Evolutionary conservation across 2,797 vertebrate species (phyloP).

Genomic region (Mallotus villosus): DNA sequence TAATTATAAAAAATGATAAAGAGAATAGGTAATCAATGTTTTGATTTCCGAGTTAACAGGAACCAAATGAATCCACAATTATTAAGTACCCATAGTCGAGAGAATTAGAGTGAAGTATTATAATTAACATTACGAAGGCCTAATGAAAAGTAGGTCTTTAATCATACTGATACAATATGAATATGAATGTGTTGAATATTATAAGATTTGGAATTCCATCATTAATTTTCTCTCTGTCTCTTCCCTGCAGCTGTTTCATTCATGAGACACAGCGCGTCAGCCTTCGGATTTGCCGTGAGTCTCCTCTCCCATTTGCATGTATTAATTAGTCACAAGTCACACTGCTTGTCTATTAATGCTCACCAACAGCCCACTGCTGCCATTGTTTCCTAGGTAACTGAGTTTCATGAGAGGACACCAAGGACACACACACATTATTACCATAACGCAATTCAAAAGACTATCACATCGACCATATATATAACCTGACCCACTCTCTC

Average conservation of each 20-base stretch:
- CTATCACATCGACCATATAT: neutral
- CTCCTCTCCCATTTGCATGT: slow-evolving; percentile 54
- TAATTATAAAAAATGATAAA: neutral
- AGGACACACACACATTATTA: slow-evolving; percentile 27
- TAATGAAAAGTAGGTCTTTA: too few species aligned
- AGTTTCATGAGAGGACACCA: slow-evolving; percentile 28
- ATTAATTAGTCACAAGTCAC: slow-evolving; percentile 62
- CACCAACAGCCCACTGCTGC: slow-evolving; percentile 39
- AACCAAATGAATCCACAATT: neutral
- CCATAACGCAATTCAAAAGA: slow-evolving; percentile 41
- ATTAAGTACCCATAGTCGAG: neutral
- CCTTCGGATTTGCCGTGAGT: slow-evolving; percentile 99
- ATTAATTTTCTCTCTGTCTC: slow-evolving; percentile 60
- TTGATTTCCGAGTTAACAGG: neutral
- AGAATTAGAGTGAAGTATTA: neutral
- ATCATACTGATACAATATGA: neutral
- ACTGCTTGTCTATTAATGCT: slow-evolving; percentile 47
- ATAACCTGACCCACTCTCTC: neutral
- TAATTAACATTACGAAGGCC: neutral
- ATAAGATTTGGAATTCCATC: slow-evolving; percentile 15
- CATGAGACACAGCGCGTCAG: slow-evolving; percentile 97
- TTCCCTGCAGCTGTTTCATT: slow-evolving; percentile 88
- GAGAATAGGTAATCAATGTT: neutral
- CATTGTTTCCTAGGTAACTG: slow-evolving; percentile 64
- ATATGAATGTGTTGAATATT: neutral